Conservation (phyloP, 2,888 invertebrate genomes). For the Timema podura region DNA sequence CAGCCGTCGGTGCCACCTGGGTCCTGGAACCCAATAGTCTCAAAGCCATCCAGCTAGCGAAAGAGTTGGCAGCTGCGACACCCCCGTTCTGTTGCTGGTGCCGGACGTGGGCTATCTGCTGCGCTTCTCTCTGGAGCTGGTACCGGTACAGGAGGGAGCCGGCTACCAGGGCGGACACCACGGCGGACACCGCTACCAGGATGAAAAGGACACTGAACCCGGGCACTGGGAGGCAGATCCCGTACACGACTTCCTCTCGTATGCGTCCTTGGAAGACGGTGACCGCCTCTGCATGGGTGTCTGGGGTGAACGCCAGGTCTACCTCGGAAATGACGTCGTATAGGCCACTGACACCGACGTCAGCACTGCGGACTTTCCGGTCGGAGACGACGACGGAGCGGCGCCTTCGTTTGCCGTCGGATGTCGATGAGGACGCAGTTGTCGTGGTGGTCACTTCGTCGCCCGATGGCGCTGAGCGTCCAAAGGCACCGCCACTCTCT, state of each 20-base stretch:
- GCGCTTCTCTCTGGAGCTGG: constrained; percentile 68
- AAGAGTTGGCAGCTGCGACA: constrained; percentile 52
- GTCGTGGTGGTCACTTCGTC: constrained; percentile 33
- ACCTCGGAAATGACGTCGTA: constrained; percentile 91
- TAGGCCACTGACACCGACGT: constrained; percentile 84
- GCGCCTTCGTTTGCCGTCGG: constrained; percentile 48
- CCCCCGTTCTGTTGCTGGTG: constrained; percentile 40
- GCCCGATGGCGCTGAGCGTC: constrained; percentile 46
- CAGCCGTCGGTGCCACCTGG: constrained; percentile 32
- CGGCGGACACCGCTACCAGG: constrained; percentile 79
- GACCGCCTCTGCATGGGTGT: constrained; percentile 72
- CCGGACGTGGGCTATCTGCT: constrained; percentile 37
- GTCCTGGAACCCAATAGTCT: constrained; percentile 53
- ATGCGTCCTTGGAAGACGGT: constrained; percentile 86
- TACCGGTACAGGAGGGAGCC: constrained; percentile 74
- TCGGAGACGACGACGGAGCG: constrained; percentile 64
- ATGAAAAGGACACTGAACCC: constrained; percentile 87
- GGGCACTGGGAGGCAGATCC: constrained; percentile 85
- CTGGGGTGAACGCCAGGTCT: constrained; percentile 84
- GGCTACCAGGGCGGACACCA: constrained; percentile 81
- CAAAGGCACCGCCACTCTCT: constrained; percentile 37
- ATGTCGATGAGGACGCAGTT: constrained; percentile 26
- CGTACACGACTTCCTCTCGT: constrained; percentile 85
- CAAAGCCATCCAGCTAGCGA: constrained; percentile 72
- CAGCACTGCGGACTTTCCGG: constrained; percentile 74